Base-by-base conservation (phyloP, 2,888 invertebrate genomes). In the Clitarchus hookeri region DNA sequence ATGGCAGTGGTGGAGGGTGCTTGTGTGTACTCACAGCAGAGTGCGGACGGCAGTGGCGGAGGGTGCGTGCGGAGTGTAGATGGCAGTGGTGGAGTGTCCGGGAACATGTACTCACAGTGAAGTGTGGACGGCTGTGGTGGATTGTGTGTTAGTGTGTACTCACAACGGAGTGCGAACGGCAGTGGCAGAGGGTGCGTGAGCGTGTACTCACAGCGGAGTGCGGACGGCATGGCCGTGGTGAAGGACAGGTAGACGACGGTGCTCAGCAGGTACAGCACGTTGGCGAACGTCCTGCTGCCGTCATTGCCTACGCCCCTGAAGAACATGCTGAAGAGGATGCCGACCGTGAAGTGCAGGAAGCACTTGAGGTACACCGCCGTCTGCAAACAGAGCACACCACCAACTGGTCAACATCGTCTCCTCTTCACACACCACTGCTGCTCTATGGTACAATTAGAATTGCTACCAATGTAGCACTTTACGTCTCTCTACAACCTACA, bases 191-290 rank as follows among this genome's bases (percentile, higher is more conserved):
- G 12, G 48, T 48, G 16, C 6, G 48, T 48, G 16, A 11, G 65
- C 2, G n/a, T 9, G n/a, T 36, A 92, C 94, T 94, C 92, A 96
- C 96, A 96, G 92, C 94, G 95, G 25, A 97, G 92, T 25, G 96
- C 94, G 6, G 96, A 96, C 0, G 97, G 97, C 96, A 97, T 96
- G 90, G 96, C 93, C 0, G 96, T 95, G 0, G 96, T 97, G 90
- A 96, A 97, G 91, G 94, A 93, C 23, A 96, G 92, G 91, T 96
- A 97, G 0, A 95, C 94, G 0, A 93, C 89, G 16, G 94, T 94
- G 54, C 95, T 92, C 48, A 96, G 90, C 6, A 96, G 91, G 90
- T 94, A 96, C 85, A 96, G 94, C 25, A 96, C 91, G 91, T 97
- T 97, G 88, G 93, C 94, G 88, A 96, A 90, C 0, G 95, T 94